Evolutionary conservation across 2,113 vertebrate genomes (phyloP), one percentile per base, ranked within the genome.

Genomic region (Bubo bubo): DNA sequence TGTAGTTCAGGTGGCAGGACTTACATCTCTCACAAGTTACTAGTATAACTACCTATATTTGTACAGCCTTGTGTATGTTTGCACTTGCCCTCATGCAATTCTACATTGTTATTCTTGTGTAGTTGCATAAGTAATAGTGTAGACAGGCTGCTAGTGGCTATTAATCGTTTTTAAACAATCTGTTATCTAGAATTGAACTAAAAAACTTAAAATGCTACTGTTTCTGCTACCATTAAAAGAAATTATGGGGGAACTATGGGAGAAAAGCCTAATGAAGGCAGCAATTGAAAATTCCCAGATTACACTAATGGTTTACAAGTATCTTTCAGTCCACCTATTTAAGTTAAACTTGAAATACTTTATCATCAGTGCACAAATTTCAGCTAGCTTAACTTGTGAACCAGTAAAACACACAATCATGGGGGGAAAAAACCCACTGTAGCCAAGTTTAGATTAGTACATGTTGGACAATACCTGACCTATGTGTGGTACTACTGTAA

Each of bases 401-500:
- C 13, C 14, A 64, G 13, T 86, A 30, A 39, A 49, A 71, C 12
- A 52, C 5, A 59, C 30, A 64, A 8, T 52, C 22, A 17, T 4
- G 21, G 37, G 27, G 14, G 28, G n/a, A 77, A 84, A 35, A 86
- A 35, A 55, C 8, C 10, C 20, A 70, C 60, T 32, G 35, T 43
- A 71, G 43, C 26, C 34, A 79, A 52, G 26, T 30, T 88, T 66
- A 43, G 74, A 47, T 58, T 6, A 37, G 43, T 83, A 79, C 67
- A 60, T 49, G 19, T 89, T 63, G 97, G 89, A 79, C 45, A 91
- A 82, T 84, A 92, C 50, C 50, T 68, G 88, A 91, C 35, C 43
- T 94, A 7, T 94, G 88, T 96, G 85, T 96, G 90, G 88, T 95
- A 60, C 60, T 97, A 49, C 56, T 98, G 96, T 98, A 98, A 98